phyloP scores from a whole-genome alignment of 1,140 invertebrate species.

The Euwallacea similis region DNA sequence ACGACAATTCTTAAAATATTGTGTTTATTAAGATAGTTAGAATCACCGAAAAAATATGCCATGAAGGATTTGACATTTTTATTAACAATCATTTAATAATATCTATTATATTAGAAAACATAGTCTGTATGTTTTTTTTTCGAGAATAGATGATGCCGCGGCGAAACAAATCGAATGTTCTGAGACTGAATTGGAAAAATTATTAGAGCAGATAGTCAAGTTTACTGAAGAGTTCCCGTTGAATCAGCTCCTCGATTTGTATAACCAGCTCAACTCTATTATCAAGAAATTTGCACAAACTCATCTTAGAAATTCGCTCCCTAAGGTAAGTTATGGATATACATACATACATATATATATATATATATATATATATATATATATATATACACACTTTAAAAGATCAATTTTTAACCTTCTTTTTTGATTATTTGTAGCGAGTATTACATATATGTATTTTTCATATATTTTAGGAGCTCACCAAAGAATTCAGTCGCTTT shows the following conservation, averaged over 20 bases:
- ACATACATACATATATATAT: no score
- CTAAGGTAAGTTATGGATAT: constrained; percentile 56
- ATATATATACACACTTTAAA: no score
- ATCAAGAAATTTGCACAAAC: constrained; percentile 58
- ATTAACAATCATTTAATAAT: no score
- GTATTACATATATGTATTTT: no score
- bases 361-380: no score
- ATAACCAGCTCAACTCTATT: constrained; percentile 62
- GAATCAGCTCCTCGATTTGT: constrained; percentile 63
- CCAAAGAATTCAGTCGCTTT: no score
- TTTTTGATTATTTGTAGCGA: no score
- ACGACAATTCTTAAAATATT: neutral
- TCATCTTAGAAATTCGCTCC: constrained; percentile 62
- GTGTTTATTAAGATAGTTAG: constrained; percentile 1
- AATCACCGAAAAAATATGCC: neutral
- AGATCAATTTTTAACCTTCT: no score
- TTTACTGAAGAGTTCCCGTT: constrained; percentile 60
- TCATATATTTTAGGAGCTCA: no score
- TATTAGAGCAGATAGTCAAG: constrained; percentile 60
- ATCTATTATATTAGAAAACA: no score
- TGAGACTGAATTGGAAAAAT: constrained; percentile 62
- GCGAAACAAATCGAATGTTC: constrained; percentile 60
- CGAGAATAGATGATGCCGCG: constrained; percentile 29
- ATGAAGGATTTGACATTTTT: no score
- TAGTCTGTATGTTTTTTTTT: no score